Percentiles rank a stretch among this genome's conserved stretches.
Conservation (phyloP, 2,797 vertebrate genomes). For the Scolopax rusticola region DNA sequence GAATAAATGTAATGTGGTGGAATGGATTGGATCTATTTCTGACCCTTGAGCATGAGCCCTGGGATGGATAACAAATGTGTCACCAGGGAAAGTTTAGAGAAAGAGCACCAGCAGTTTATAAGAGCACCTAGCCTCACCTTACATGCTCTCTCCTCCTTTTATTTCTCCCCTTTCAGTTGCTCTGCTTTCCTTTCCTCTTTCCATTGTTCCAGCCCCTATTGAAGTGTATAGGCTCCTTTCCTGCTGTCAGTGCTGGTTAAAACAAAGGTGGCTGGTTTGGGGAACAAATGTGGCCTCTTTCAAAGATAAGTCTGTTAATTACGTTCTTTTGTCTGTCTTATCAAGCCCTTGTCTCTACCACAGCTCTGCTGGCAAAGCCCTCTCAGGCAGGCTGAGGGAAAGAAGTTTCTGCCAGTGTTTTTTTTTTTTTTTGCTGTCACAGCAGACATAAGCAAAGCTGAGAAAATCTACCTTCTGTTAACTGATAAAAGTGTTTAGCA, state of each 20-base stretch:
- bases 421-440: background rate
- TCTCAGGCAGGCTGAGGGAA: background rate
- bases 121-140: background rate
- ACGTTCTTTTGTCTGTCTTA: background rate
- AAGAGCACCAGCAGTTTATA: background rate
- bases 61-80: background rate
- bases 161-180: background rate
- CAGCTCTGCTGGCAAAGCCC: background rate
- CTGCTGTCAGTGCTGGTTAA: background rate
- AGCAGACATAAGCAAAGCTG: background rate
- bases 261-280: background rate
- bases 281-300: background rate
- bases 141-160: background rate
- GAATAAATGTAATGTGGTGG: background rate
- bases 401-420: background rate
- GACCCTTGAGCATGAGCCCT: background rate
- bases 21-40: background rate
- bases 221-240: background rate
- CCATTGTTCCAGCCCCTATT: background rate
- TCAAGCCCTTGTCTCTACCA: background rate
- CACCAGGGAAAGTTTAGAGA: background rate
- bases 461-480: constrained; percentile 16
- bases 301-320: background rate
- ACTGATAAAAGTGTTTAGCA: background rate
- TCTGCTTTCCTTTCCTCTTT: background rate